phyloP scores from a whole-genome alignment of 2,797 vertebrate genomes.

The Poecile montanus region DNA sequence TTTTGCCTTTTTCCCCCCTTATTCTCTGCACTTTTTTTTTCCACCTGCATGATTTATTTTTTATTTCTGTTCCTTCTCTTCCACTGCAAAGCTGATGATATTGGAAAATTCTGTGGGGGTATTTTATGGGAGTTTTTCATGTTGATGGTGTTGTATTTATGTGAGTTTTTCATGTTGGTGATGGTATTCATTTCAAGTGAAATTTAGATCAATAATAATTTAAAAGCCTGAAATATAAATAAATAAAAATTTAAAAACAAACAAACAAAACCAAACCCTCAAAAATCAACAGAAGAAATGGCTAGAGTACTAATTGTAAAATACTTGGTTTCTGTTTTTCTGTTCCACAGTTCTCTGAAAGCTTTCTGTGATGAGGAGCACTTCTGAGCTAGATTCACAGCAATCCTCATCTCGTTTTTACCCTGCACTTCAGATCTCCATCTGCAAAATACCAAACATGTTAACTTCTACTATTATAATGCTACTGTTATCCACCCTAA shows the following conservation, averaged over 20 bases:
- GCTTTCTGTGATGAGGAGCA: neutral
- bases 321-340: neutral
- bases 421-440: neutral
- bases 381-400: neutral
- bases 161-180: neutral
- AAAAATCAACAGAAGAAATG: neutral
- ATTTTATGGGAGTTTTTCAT: neutral
- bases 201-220: conserved; percentile 3
- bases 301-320: neutral
- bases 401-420: neutral
- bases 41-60: neutral
- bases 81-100: neutral
- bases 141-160: neutral
- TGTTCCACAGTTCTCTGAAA: neutral
- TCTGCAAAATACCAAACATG: neutral
- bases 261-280: neutral
- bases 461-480: neutral
- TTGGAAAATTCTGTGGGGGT: neutral
- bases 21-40: neutral
- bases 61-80: neutral
- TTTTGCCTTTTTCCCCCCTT: neutral
- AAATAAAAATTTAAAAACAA: neutral
- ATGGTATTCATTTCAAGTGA: neutral
- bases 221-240: neutral
- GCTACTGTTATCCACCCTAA: neutral